Base-by-base conservation (phyloP, 2,113 vertebrate species). In the Noctilio leporinus region DNA sequence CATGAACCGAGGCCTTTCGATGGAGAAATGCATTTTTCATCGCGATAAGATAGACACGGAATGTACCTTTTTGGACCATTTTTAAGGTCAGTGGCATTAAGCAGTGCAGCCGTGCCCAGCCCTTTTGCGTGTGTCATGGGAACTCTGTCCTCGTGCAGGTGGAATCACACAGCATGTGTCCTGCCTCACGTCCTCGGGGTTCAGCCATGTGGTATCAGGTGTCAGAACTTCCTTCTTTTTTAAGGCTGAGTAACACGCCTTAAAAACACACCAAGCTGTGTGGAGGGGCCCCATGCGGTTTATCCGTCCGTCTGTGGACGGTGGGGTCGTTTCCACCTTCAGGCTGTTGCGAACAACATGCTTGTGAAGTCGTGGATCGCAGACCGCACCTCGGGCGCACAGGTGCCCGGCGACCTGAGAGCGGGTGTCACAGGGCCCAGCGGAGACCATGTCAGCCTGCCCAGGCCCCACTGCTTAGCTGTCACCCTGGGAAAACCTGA, bases 271-370 rank as follows among this genome's bases (percentile, higher is more conserved):
- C n/a, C n/a, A n/a, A n/a, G 1, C 2, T 0, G 69, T 24, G 7
- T 0, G 26, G 57, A 8, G 0, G 7, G 30, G 14, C 28, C 57
- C 7, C 10, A 1, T 7, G 53, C 8, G 17, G n/a, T 47, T 11
- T 69, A 1, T 11, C 20, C 26, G 4, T 35, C 24, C 0, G 0
- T 4, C 5, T 0, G 0, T 0, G 30, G 65, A 24, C 49, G 1
- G 24, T 10, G 1, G 5, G 51, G 59, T 11, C 19, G 30, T 16
- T 35, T 17, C 43, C 20, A 2, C 35, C 12, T 30, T 43, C 3
- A 9, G 55, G 70, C 53, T 22, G 3, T 3, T 0, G 22, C 5
- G 45, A 55, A 15, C 33, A 38, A 11, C 4, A 28, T n/a, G 3
- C 33, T 22, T 51, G 14, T 28, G 4, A 7, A 22, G 5, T 0